Percentiles rank a stretch among this genome's conserved stretches.
phyloP scores from a whole-genome alignment of 2,888 invertebrate genomes.

The Drosophila parthenogenetica region DNA sequence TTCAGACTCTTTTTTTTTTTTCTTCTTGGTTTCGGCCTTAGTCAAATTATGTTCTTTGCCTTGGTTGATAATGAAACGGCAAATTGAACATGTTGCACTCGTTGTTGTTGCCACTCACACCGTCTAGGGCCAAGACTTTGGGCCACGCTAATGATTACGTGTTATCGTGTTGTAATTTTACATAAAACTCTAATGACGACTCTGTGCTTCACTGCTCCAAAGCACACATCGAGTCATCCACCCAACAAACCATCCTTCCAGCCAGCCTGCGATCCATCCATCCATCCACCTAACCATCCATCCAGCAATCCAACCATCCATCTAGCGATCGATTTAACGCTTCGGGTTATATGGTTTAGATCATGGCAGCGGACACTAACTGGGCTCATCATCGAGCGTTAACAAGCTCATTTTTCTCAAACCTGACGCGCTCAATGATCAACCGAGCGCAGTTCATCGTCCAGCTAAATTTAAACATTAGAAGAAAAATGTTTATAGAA shows the following conservation, averaged over 20 bases:
- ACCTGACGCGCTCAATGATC: conserved; percentile 72
- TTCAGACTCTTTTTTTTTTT: no score
- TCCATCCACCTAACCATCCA: conserved; percentile 19
- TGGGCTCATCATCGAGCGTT: conserved; percentile 82
- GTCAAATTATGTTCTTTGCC: conserved; percentile 81
- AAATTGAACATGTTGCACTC: conserved; percentile 55
- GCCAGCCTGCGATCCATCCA: neutral
- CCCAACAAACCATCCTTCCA: conserved; percentile 9
- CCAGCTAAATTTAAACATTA: conserved; percentile 1
- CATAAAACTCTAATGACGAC: conserved; percentile 77
- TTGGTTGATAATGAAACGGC: conserved; percentile 77
- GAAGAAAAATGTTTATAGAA: neutral
- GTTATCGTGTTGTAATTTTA: conserved; percentile 83
- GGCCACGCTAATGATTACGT: conserved; percentile 80
- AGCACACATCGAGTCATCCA: conserved; percentile 21
- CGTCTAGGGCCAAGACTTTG: conserved; percentile 39
- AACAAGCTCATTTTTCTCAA: conserved; percentile 82
- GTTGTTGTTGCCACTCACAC: conserved; percentile 55
- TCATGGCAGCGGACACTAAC: conserved; percentile 79
- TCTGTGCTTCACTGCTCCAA: conserved; percentile 21
- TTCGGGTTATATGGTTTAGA: conserved; percentile 79
- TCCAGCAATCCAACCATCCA: conserved; percentile 36
- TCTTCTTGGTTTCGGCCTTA: conserved; percentile 50
- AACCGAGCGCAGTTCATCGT: conserved; percentile 6
- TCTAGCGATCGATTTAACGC: conserved; percentile 59